Evolutionary conservation across 2,113 vertebrate species (phyloP), one percentile per base, ranked within the genome.

Genomic region (Apaloderma vittatum): DNA sequence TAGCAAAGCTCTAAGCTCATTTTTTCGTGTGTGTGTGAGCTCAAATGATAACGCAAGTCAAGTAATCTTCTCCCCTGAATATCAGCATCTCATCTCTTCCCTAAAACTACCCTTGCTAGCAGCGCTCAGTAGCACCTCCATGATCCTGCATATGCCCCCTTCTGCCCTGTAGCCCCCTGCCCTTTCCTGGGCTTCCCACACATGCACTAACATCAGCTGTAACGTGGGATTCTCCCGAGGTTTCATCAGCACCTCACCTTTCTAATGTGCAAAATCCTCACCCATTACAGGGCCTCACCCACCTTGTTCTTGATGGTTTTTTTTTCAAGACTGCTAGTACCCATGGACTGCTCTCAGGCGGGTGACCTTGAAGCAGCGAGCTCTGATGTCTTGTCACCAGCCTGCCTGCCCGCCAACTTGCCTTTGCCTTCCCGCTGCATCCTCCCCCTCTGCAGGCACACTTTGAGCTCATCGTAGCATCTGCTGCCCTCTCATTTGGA

Each of bases 401-500:
- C 72, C 55, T 4, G n/a, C 82, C 88, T 4, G 2, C 86, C 86
- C 3, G 3, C 34, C 80, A 30, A 92, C 81, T 75, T 40, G 58
- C 80, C 65, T 92, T 71, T 30, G 83, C 88, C 65, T 84, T 92
- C 77, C 91, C 48, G 4, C 76, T 3, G 4, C 86, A 81, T 61
- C 86, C 93, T 71, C 86, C 76, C 89, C 37, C 83, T 89, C 91
- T 61, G 4, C 11, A 22, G 91, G 58, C 51, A 7, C 51, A 4
- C 94, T 92, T 40, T 13, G 61, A 88, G 88, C 75, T 73, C 5
- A 32, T 43, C 16, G 57, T 20, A 86, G 94, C 95, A 95, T 95
- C 97, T 96, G 94, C 92, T 93, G 92, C 93, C 96, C 94, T 86
- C 96, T 93, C 94, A 43, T 93, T 67, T 78, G 94, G 79, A 88